phyloP scores from a whole-genome alignment of 2,113 vertebrate genomes.

The Pristiophorus japonicus region DNA sequence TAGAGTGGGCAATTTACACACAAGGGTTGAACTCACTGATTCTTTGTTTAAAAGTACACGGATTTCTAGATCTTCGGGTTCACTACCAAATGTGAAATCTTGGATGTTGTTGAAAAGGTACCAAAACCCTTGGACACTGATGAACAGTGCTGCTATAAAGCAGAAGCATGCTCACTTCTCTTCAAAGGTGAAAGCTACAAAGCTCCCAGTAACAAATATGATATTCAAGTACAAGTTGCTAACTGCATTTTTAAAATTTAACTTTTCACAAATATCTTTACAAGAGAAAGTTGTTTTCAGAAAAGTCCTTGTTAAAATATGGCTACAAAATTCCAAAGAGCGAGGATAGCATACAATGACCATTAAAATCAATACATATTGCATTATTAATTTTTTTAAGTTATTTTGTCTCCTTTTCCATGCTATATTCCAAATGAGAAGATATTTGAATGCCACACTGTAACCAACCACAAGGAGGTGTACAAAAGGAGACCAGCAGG shows the following conservation, averaged over 20 bases:
- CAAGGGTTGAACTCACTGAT: neutral
- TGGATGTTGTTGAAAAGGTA: neutral
- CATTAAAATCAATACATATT: neutral
- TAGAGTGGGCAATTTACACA: too few relatives aligned
- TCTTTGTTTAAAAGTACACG: neutral
- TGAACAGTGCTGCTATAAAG: neutral
- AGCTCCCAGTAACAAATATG: neutral
- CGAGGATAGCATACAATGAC: neutral
- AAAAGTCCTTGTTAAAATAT: neutral
- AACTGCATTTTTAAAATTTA: neutral
- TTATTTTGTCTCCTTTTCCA: neutral
- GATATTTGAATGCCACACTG: too few relatives aligned
- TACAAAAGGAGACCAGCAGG: neutral
- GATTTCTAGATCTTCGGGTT: neutral
- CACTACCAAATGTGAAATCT: neutral
- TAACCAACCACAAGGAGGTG: neutral
- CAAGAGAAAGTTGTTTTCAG: neutral
- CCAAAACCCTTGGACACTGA: neutral
- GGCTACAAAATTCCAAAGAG: neutral
- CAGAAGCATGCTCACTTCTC: neutral
- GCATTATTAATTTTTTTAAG: neutral
- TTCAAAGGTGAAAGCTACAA: neutral
- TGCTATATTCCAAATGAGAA: neutral
- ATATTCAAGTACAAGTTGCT: neutral
- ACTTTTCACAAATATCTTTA: neutral